Base-by-base conservation (phyloP, 2,888 invertebrate genomes). In the Ischnura elegans region DNA sequence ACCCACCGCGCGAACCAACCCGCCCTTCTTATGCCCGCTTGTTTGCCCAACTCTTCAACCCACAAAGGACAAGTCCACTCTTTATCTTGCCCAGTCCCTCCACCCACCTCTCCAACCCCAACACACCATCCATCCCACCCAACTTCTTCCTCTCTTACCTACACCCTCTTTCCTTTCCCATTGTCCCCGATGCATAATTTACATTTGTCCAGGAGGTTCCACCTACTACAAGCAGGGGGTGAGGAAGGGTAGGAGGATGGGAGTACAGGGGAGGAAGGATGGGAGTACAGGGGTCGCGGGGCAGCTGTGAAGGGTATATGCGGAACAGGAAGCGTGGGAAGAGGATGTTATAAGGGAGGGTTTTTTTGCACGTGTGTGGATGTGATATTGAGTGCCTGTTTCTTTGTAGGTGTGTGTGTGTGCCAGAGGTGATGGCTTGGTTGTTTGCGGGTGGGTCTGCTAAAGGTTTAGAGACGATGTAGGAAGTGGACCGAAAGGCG, bases 101-200 rank as follows among this genome's bases (percentile, higher is more conserved):
- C 51, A 36, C 36, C 36, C 29, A 66, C 76, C 36, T 76, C 25
- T 25, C 36, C n/a, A 21, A 6, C 25, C 76, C 36, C 36, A 13
- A 29, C 36, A 36, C 10, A n/a, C 47, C 5, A 19, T 3, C 61
- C 19, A 25, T 25, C 61, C n/a, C 66, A 76, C 76, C 51, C 8
- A 51, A 36, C 76, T 21, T 55, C 55, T 55, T 21, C 4, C 55
- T 55, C 55, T 55, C 55, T 55, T 21, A 21, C 55, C 13, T 21
- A 21, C 55, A 19, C 55, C 4, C 55, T 55, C 55, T 61, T n/a
- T 61, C 61, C 0, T n/a, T 55, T 36, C 5, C 90, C 61, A 90
- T 90, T 90, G 90, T 90, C 61, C 90, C 90, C 90, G 90, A 90
- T 90, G 90, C 90, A 90, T 90, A 90, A 90, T 90, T 90, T 90